Base-by-base conservation (phyloP, 2,888 invertebrate genomes). In the Resseliella maxima region DNA sequence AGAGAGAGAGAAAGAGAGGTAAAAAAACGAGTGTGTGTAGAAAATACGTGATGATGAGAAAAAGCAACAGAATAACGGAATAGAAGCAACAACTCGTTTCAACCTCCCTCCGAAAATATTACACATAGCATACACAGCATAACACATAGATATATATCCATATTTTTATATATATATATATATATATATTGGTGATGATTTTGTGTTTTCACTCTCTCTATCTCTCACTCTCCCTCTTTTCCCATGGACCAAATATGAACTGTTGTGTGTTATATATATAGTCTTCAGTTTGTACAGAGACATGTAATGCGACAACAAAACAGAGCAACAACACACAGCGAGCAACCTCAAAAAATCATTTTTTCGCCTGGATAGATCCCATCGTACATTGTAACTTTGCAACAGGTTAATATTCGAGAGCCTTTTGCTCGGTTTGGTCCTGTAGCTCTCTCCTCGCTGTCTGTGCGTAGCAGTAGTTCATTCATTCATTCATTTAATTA, bases 391-490 rank as follows among this genome's bases (percentile, higher is more conserved):
- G 38, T 83, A 38, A 38, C 41, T 83, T 38, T 83, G 83, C 83
- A 83, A 83, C 83, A 83, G 83, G 83, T 83, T 83, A 83, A 83
- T 83, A 83, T 83, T 38, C 38, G 83, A 83, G 38, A 83, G 38
- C 41, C 21, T 83, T 83, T 38, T 83, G 38, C 38, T 83, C 18
- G 72, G 31, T 72, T 72, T 35, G 72, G 72, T 72, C 31, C 31
- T 72, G 24, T 83, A 0, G n/a, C 38, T 83, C 38, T 72, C n/a
- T n/a, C 2, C 27, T 64, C 64, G 5, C 72, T 72, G 35, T 72
- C 35, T 81, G 36, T 81, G 36, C n/a, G n/a, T 72, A 72, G 18
- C 72, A 12, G 72, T 72, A 72, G 72, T 72, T 72, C 31, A 12
- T 72, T 59, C 72, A 72, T 72, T 72, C 72, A 72, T 72, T 72